Evolutionary conservation across 2,888 invertebrate species (phyloP), one percentile per base, ranked within the genome.

Genomic region (Rhingia rostrata): DNA sequence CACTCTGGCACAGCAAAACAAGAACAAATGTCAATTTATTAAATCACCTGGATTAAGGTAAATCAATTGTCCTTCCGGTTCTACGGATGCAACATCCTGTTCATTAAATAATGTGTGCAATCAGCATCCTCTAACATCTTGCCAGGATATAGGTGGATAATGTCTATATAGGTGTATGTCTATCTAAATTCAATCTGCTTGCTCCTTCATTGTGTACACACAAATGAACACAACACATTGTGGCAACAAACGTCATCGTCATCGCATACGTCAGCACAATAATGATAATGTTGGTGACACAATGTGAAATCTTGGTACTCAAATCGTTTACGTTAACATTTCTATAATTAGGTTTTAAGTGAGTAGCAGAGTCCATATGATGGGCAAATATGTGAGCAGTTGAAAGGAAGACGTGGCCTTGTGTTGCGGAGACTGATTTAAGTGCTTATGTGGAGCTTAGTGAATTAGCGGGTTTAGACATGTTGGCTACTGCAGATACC

Each of bases 11-110:
- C 41, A 35, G 30, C 51, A 67, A 45, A 54, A 78, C 33, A 30
- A 69, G 73, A 83, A 83, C 83, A 83, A 83, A 77, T 83, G 87
- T 86, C 87, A 86, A 86, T 86, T 86, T 85, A 87, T 86, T 87
- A 79, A 86, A 87, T 85, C 86, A 86, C 87, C 85, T 85, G 80
- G 70, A 86, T 87, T 87, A 84, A 85, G 66, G 74, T 80, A 75
- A 84, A 84, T 80, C 80, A 84, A 84, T 84, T 79, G 79, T 69
- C 74, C 79, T 74, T 84, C 84, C 84, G 84, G 79, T 84, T 74
- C 80, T 63, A 63, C 83, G 67, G 83, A 78, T 83, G 83, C 73
- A 73, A 83, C 83, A 83, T 83, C 73, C 78, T 83, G 83, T 83
- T 78, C 83, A 83, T 79, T 83, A 79, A 83, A 79, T 83, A 83